Evolutionary conservation across 2,113 vertebrate species (phyloP), one percentile per base, ranked within the genome.

Genomic region (Dendrocopos noguchii): DNA sequence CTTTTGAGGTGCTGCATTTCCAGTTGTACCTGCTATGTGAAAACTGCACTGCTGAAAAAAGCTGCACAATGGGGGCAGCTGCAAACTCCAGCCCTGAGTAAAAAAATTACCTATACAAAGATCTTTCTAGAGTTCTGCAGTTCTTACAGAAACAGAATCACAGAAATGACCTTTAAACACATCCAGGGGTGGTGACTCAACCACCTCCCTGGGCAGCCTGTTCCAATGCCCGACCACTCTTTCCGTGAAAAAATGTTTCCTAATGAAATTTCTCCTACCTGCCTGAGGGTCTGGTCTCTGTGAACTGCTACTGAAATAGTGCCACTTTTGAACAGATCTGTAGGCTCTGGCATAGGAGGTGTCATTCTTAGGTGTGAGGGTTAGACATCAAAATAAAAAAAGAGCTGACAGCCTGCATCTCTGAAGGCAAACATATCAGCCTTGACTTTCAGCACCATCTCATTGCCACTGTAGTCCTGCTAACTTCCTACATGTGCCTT

Each of bases 281-380:
- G 27, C 13, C 34, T 47, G 61, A 74, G 53, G 42, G 46, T 5
- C 8, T 67, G 61, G 1, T 55, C 13, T 65, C 64, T 84, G 73
- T 34, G 8, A 71, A 44, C 25, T 19, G 27, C 61, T 53, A 12
- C 18, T 34, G 92, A 42, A 71, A 9, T 2, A 59, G n/a, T 27
- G 34, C 22, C 25, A 3, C 10, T 47, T 74, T 20, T 19, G n/a
- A 50, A 12, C 15, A 27, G 27, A 47, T 46, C n/a, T 3, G 2
- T 33, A 29, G 60, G 44, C 33, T 70, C 16, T 84, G 81, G 25
- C 46, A 33, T 10, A 15, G 39, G 31, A 27, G 16, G 42, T 59
- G 50, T 34, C 18, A 2, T 61, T 73, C 33, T 46, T 56, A 6
- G 2, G 25, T 0, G 0, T 8, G 56, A 57, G n/a, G 53, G 20